Evolutionary conservation across 2,888 invertebrate species (phyloP).

Genomic region (Pandemis heparana): DNA sequence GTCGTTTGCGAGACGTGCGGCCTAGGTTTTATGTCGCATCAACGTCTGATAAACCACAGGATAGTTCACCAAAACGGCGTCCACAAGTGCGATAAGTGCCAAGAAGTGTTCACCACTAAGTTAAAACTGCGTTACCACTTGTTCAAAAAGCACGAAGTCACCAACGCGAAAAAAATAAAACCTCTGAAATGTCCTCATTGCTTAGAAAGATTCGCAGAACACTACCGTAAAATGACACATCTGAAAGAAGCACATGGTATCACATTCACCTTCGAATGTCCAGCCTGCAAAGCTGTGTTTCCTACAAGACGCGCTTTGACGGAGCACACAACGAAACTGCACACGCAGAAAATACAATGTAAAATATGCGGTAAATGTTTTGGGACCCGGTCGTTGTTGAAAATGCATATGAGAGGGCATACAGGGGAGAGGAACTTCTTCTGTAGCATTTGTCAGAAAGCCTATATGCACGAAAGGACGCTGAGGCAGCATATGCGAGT

Average conservation of each 20-base stretch:
- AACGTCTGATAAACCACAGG: constrained; percentile 72
- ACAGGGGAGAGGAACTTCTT: constrained; percentile 76
- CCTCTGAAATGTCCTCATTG: constrained; percentile 79
- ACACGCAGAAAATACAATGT: constrained; percentile 76
- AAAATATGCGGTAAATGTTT: constrained; percentile 77
- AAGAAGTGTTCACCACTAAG: constrained; percentile 72
- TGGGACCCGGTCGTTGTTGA: constrained; percentile 70
- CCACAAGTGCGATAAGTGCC: constrained; percentile 74
- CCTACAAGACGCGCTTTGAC: constrained; percentile 74
- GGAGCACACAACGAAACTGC: constrained; percentile 75
- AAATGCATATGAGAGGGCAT: constrained; percentile 75
- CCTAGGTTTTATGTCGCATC: constrained; percentile 77
- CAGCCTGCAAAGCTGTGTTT: constrained; percentile 66
- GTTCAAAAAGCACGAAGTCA: constrained; percentile 73
- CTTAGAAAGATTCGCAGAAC: constrained; percentile 75
- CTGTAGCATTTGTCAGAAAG: constrained; percentile 73
- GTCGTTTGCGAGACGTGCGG: constrained; percentile 81
- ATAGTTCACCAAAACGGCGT: constrained; percentile 75
- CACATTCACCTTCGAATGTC: constrained; percentile 73
- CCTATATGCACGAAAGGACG: constrained; percentile 78
- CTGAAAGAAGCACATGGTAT: constrained; percentile 75
- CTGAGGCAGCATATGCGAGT: constrained; percentile 76
- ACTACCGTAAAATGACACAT: constrained; percentile 79
- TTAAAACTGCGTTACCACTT: constrained; percentile 74
- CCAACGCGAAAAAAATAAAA: constrained; percentile 69